Evolutionary conservation across 2,888 invertebrate genomes (phyloP).

Genomic region (Macaria notata): DNA sequence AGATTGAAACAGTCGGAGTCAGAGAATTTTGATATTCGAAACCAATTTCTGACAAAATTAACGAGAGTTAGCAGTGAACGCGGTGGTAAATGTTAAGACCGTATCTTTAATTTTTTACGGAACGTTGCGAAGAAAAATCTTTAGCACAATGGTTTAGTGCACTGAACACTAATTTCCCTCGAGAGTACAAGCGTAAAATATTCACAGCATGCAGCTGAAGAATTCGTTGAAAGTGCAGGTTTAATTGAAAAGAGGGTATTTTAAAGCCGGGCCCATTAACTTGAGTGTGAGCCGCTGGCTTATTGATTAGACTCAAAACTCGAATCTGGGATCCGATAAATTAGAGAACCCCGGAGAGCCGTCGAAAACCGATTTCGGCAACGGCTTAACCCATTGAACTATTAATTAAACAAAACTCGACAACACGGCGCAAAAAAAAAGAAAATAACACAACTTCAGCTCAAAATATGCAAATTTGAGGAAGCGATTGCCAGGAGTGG

Average conservation of each 20-base stretch:
- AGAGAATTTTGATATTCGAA: not conserved
- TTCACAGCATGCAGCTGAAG: slow-evolving; percentile 57
- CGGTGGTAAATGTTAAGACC: slow-evolving; percentile 30
- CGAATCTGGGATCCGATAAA: slow-evolving; percentile 30
- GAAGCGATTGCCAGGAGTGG: slow-evolving; percentile 12
- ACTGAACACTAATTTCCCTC: slow-evolving; percentile 63
- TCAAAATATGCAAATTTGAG: slow-evolving; percentile 17
- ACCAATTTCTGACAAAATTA: not conserved
- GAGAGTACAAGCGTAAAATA: slow-evolving; percentile 62
- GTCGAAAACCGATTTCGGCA: slow-evolving; percentile 25
- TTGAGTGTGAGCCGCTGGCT: slow-evolving; percentile 29
- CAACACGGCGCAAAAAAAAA: slow-evolving; percentile 7
- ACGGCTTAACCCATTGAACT: slow-evolving; percentile 25
- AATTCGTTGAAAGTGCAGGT: slow-evolving; percentile 53
- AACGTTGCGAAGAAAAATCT: slow-evolving; percentile 48
- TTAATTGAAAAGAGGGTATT: slow-evolving; percentile 55
- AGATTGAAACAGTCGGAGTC: slow-evolving; percentile 3
- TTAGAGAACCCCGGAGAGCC: slow-evolving; percentile 23
- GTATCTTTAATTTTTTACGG: slow-evolving; percentile 47
- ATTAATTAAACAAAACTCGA: slow-evolving; percentile 29
- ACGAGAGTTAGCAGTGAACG: slow-evolving; percentile 3
- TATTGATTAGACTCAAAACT: slow-evolving; percentile 30
- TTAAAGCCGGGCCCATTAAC: slow-evolving; percentile 32
- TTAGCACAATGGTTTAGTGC: slow-evolving; percentile 57
- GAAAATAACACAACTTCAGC: not conserved